A percentile compares a stretch with the other conserved stretches of the same genome.
phyloP scores from a whole-genome alignment of 1,140 invertebrate genomes.

The Drosophila ficusphila region DNA sequence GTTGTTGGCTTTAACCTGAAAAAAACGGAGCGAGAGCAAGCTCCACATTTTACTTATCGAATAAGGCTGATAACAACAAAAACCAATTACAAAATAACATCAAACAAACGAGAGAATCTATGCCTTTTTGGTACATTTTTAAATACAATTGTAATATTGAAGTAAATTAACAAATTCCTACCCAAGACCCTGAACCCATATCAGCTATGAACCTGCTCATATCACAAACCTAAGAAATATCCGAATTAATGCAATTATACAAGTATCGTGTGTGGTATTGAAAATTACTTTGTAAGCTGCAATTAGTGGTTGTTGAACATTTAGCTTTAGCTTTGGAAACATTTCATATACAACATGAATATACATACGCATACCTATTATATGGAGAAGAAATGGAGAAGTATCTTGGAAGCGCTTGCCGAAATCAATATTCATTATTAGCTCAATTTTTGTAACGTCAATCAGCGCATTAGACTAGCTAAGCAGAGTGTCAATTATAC shows the following conservation, averaged over 20 bases:
- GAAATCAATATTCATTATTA: conserved; percentile 35
- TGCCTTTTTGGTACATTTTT: conserved; percentile 72
- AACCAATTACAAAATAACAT: conserved; percentile 25
- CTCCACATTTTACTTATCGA: conserved; percentile 71
- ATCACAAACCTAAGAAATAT: conserved; percentile 40
- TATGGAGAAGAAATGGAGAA: conserved; percentile 18
- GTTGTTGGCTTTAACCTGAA: conserved; percentile 64
- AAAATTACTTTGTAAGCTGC: conserved; percentile 78
- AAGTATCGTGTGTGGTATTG: conserved; percentile 68
- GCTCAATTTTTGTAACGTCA: conserved; percentile 60
- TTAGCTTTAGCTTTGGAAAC: conserved; percentile 75
- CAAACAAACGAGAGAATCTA: conserved; percentile 48
- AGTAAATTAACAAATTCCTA: conserved; percentile 38
- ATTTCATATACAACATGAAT: conserved; percentile 70
- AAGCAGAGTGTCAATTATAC: conserved; percentile 64
- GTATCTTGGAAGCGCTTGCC: conserved; percentile 43
- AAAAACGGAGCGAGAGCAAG: conserved; percentile 26
- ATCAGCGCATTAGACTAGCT: conserved; percentile 46
- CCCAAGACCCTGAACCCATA: conserved; percentile 55
- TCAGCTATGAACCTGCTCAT: conserved; percentile 59
- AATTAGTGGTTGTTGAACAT: conserved; percentile 82
- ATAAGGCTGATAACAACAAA: conserved; percentile 65
- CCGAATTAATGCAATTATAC: conserved; percentile 51
- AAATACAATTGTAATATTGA: conserved; percentile 35
- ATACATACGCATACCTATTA: conserved; percentile 38